A percentile compares a stretch with the other conserved stretches of the same genome.
Evolutionary conservation across 2,797 vertebrate genomes (phyloP).

Genomic region (Pangasius macronema): DNA sequence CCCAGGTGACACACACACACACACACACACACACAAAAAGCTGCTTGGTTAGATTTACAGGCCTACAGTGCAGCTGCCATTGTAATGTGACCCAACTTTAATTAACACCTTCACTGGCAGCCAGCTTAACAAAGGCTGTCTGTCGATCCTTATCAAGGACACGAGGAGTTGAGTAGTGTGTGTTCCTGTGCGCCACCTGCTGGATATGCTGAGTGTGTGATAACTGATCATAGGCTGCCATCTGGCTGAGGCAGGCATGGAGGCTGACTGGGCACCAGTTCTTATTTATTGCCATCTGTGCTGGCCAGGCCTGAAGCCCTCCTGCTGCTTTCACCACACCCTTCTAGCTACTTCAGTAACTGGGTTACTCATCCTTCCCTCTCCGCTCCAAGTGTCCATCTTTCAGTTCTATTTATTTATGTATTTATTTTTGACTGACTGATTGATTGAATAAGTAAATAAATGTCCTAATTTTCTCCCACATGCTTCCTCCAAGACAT

Average conservation of each 20-base stretch:
- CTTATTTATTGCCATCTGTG: constrained; percentile 67
- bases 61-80: constrained; percentile 15
- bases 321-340: constrained; percentile 10
- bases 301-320: constrained; percentile 23
- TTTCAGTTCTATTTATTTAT: neutral
- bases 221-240: constrained; percentile 53
- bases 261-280: constrained; percentile 55
- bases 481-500: neutral
- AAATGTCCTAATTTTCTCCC: neutral
- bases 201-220: constrained; percentile 47
- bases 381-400: neutral
- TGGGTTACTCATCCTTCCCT: constrained; percentile 12
- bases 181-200: constrained; percentile 46
- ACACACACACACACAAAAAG: neutral
- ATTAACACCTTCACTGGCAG: constrained; percentile 29
- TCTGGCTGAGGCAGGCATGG: constrained; percentile 63
- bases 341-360: constrained; percentile 3
- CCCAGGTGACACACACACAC: constrained; percentile 78
- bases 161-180: neutral
- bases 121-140: constrained; percentile 3
- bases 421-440: neutral
- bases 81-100: constrained; percentile 18
- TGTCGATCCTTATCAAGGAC: constrained; percentile 23
- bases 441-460: too few relatives aligned
- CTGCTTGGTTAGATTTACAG: neutral